phyloP scores from a whole-genome alignment of 1,140 invertebrate species.

The Drosophila tsacasi region DNA sequence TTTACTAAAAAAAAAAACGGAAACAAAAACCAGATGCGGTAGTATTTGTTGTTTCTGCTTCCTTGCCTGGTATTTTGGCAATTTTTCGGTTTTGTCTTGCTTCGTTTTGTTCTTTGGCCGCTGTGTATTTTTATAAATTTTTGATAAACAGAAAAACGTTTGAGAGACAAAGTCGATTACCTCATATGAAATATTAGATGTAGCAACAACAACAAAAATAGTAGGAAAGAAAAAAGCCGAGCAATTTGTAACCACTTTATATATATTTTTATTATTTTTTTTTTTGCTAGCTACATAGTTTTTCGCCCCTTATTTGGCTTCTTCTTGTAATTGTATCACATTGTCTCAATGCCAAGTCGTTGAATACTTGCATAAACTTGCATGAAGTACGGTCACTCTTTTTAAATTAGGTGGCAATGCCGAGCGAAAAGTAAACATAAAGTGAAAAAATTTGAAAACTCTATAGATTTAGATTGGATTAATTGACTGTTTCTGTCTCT shows the following conservation, averaged over 20 bases:
- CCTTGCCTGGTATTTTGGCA: slow-evolving; percentile 38
- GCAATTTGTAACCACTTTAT: neutral
- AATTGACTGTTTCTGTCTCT: neutral
- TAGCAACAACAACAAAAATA: neutral
- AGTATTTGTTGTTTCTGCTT: slow-evolving; percentile 52
- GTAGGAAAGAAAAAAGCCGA: neutral
- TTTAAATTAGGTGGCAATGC: neutral
- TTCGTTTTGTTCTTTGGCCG: neutral
- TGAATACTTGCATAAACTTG: neutral
- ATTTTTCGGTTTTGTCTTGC: slow-evolving; percentile 47
- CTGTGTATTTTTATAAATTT: slow-evolving; percentile 32
- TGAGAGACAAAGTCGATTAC: slow-evolving; percentile 27
- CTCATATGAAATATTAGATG: slow-evolving; percentile 37
- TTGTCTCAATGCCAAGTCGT: neutral
- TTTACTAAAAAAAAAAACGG: neutral
- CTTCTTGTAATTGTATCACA: neutral
- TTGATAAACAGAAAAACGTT: slow-evolving; percentile 33
- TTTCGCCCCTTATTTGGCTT: neutral
- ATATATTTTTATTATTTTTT: neutral
- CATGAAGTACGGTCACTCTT: neutral
- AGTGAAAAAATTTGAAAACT: neutral
- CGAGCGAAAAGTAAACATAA: neutral
- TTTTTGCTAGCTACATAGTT: neutral
- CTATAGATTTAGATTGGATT: neutral
- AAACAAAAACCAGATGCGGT: slow-evolving; percentile 55